Conservation (phyloP, 2,113 vertebrate genomes). For the Ptychochromis oligacanthus region DNA sequence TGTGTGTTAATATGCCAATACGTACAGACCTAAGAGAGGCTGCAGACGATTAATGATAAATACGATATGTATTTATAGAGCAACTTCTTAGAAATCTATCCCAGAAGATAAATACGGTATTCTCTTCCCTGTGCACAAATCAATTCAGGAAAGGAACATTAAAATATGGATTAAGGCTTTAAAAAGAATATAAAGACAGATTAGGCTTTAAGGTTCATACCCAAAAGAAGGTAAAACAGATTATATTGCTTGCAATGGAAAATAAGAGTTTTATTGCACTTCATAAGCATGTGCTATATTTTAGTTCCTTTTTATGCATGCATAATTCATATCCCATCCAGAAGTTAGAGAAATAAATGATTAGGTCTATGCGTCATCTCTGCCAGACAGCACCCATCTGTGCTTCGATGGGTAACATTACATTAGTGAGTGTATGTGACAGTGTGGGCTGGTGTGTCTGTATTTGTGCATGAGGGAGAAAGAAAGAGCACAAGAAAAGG, state of each 20-base stretch:
- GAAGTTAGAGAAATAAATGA: conserved; percentile 58
- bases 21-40: neutral
- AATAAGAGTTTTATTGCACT: conserved; percentile 45
- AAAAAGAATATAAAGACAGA: conserved; percentile 45
- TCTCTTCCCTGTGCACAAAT: conserved; percentile 12
- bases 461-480: conserved; percentile 47
- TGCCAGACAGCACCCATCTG: conserved; percentile 72
- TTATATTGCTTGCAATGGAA: conserved; percentile 15
- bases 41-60: conserved; percentile 36
- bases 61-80: conserved; percentile 16
- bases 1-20: neutral
- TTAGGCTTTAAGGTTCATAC: conserved; percentile 12
- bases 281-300: conserved; percentile 21
- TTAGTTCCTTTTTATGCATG: conserved; percentile 22
- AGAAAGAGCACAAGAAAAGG: conserved; percentile 29
- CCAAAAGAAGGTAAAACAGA: conserved; percentile 16
- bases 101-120: conserved; percentile 34
- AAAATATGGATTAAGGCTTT: conserved; percentile 48
- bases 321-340: conserved; percentile 42
- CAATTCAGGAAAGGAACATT: conserved; percentile 24
- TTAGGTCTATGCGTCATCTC: conserved; percentile 56
- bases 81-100: conserved; percentile 14
- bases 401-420: conserved; percentile 42
- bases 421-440: conserved; percentile 39
- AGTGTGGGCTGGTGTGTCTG: conserved; percentile 43